Base-by-base conservation (phyloP, 2,888 invertebrate genomes). In the Pterobdella sp. region DNA sequence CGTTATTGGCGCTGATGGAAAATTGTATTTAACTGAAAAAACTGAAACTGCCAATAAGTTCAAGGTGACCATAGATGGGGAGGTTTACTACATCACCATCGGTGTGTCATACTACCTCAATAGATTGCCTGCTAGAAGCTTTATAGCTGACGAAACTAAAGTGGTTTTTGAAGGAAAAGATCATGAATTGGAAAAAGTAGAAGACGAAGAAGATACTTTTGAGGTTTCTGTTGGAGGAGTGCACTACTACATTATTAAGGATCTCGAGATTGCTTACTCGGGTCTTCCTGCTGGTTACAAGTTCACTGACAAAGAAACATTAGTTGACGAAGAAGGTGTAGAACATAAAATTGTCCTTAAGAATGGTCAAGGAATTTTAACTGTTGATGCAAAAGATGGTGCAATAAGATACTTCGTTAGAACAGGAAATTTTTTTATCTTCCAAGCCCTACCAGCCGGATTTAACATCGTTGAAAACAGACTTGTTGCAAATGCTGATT, bases 401-500 rank as follows among this genome's bases (percentile, higher is more conserved):
- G 60, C n/a, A 4, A 22, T 26, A 3, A 56, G 26, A 56, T 56
- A 56, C 60, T 4, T 56, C 3, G n/a, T n/a, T n/a, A 56, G n/a
- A 56, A 18, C 22, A 31, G 31, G 52, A 18, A 32, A 69, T 22
- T 56, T 18, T 26, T 56, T 56, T 26, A 22, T 56, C n/a, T 3
- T 56, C 60, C 18, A n/a, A 22, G 26, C 4, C n/a, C 60, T 56
- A 3, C 60, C 60, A 56, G n/a, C 4, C 4, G 4, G 36, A 29
- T 37, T 22, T 52, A 52, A 65, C 4, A 31, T 65, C 18, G 65
- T 65, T 34, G 31, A 69, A 26, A 69, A 34, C 69, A 29, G 69
- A 42, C 31, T 32, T 52, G 69, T 32, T 26, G 52, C 1, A 4
- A 49, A 42, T 29, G 22, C n/a, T 1, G 52, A 65, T 3, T 31